Evolutionary conservation across 2,888 invertebrate genomes (phyloP), one percentile per base, ranked within the genome.

Genomic region (Mythimna impura): DNA sequence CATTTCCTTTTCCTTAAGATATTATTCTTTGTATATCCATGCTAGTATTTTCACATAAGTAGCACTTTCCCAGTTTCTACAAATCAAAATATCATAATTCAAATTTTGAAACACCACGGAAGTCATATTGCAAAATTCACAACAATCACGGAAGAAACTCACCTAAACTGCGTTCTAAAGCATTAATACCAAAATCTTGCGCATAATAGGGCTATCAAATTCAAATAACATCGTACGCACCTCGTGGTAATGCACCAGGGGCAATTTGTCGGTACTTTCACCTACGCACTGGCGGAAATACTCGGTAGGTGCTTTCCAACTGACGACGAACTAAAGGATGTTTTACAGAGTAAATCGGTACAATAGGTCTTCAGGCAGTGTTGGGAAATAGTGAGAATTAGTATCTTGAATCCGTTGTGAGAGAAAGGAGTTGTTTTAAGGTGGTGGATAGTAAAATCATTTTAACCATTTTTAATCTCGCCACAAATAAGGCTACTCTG

Each of bases 221-320:
- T 86, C 83, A 80, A 84, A 87, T 87, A 86, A 85, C 77, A 80
- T 74, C 76, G 81, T 83, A 77, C 85, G 83, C 84, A 84, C 75
- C 76, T 71, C 77, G 54, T 73, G 77, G 71, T 76, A 77, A 80
- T 76, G 75, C 79, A 81, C 86, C 87, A 84, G 83, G 81, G 83
- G 88, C 86, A 89, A 89, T 89, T 89, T 88, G 83, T 80, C 76
- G 83, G 83, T 81, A 88, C 92, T 92, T 92, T 92, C 92, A 85
- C 91, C 87, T 77, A 89, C 88, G 88, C 89, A 89, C 54, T 78
- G 72, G 66, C 87, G 84, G 86, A 87, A 86, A 86, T 87, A 87
- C 84, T 81, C 67, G 30, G 55, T 67, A 81, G 68, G 58, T 71
- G 77, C 82, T 86, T 83, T 82, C 81, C 76, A 81, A 77, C 62